A percentile compares a stretch with the other conserved stretches of the same genome.
Evolutionary conservation across 2,797 vertebrate genomes (phyloP).

Genomic region (Sebastes diaconus): DNA sequence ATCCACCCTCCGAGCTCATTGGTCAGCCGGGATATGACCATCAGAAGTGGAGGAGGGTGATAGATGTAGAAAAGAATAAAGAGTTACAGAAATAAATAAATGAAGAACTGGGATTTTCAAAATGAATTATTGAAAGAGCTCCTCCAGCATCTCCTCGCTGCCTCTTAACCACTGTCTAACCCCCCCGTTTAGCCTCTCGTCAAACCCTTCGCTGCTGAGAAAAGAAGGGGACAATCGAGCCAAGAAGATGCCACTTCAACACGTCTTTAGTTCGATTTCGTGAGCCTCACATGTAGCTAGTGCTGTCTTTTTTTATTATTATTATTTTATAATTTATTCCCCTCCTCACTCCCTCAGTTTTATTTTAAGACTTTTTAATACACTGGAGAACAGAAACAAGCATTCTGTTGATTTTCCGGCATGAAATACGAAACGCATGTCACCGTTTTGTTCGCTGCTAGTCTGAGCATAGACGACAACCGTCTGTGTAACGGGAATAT

Average conservation of each 20-base stretch:
- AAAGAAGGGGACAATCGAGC: conserved; percentile 33
- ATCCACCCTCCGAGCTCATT: conserved; percentile 5
- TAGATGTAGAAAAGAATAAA: conserved; percentile 11
- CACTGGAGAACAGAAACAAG: conserved; percentile 62
- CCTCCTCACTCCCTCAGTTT: conserved; percentile 1
- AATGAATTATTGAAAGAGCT: neutral
- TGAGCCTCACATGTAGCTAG: conserved; percentile 66
- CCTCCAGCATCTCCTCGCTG: conserved; percentile 18
- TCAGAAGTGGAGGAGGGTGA: neutral
- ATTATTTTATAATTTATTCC: conserved; percentile 30
- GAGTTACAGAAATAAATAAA: neutral
- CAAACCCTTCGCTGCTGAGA: conserved; percentile 6
- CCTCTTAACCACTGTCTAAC: conserved; percentile 14
- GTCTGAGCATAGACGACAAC: conserved; percentile 8
- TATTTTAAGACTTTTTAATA: conserved; percentile 19
- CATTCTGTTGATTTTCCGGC: conserved; percentile 25
- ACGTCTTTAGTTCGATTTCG: conserved; percentile 36
- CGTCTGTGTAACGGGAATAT: neutral
- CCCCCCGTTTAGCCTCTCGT: conserved; percentile 16
- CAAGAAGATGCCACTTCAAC: conserved; percentile 61
- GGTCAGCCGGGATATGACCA: neutral
- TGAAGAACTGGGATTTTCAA: neutral
- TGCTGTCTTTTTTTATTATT: conserved; percentile 19
- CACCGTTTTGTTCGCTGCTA: conserved; percentile 60
- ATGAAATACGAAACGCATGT: conserved; percentile 43